These are phyloP conservation scores for Syngnathus acus DNA, from an alignment of 2,797 vertebrate species.

Conservation along the genomic window DNA sequence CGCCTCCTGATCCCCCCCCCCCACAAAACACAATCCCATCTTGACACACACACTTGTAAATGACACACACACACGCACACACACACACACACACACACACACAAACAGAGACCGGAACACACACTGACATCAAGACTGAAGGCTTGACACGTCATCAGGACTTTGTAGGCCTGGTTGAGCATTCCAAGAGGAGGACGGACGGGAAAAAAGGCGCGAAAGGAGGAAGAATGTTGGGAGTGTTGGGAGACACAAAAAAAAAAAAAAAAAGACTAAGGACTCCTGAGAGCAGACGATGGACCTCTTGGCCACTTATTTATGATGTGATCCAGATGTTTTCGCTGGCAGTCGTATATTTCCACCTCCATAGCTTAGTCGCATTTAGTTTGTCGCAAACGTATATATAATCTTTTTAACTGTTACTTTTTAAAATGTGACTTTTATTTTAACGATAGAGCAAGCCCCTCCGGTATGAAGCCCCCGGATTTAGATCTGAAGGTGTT, in stretches of 20 bases:
- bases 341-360: slow-evolving; percentile 69
- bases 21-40: slow-evolving; percentile 25
- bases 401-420: slow-evolving; percentile 67
- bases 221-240: slow-evolving; percentile 5
- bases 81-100: slow-evolving; percentile 26
- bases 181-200: slow-evolving; percentile 61
- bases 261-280: slow-evolving; percentile 52
- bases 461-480: background rate
- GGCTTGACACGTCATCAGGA: slow-evolving; percentile 59
- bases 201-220: slow-evolving; percentile 40
- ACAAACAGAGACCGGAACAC: slow-evolving; percentile 49
- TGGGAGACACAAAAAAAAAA: slow-evolving; percentile 1
- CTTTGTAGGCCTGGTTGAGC: slow-evolving; percentile 55
- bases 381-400: slow-evolving; percentile 63
- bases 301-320: slow-evolving; percentile 58
- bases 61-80: slow-evolving; percentile 30
- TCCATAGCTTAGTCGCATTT: slow-evolving; percentile 62
- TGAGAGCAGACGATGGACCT: slow-evolving; percentile 59
- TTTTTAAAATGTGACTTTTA: slow-evolving; percentile 30
- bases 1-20: slow-evolving; percentile 71
- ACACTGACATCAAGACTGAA: slow-evolving; percentile 56
- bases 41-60: slow-evolving; percentile 35
- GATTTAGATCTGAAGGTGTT: slow-evolving; percentile 9
- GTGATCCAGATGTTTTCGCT: slow-evolving; percentile 67
- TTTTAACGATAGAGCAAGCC: background rate